A percentile compares a stretch with the other conserved stretches of the same genome.
These are phyloP conservation scores for Drosophila neotestacea DNA, from an alignment of 2,888 invertebrate genomes.

Conservation along the genomic window DNA sequence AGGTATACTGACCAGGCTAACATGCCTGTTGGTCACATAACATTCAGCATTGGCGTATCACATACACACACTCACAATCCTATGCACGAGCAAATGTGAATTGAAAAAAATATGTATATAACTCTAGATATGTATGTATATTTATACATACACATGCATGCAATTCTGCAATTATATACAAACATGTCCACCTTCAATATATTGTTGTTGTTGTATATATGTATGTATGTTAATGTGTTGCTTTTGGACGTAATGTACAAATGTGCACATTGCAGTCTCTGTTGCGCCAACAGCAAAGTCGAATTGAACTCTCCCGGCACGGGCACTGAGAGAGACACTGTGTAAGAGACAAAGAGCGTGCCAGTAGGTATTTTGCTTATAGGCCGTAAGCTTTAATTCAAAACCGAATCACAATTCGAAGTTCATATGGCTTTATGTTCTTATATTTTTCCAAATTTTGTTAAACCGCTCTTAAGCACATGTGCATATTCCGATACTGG, in stretches of 20 bases:
- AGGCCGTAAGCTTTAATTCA: slow-evolving; percentile 1
- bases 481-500: neutral
- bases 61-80: neutral
- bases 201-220: neutral
- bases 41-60: slow-evolving; percentile 18
- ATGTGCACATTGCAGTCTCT: slow-evolving; percentile 14
- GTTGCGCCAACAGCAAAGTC: slow-evolving; percentile 12
- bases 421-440: neutral
- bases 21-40: slow-evolving; percentile 19
- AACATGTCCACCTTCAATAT: too few relatives aligned
- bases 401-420: neutral
- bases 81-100: slow-evolving; percentile 3
- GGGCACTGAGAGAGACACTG: slow-evolving; percentile 1
- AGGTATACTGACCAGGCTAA: slow-evolving; percentile 10
- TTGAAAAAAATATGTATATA: neutral
- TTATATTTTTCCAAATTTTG: neutral
- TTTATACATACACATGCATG: too few relatives aligned
- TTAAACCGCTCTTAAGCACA: too few relatives aligned
- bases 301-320: slow-evolving; percentile 23
- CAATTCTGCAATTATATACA: too few relatives aligned
- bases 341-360: neutral
- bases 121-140: too few relatives aligned
- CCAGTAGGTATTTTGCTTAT: neutral
- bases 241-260: slow-evolving; percentile 11
- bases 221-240: slow-evolving; percentile 1